Percentiles rank a stretch among this genome's conserved stretches.
These are phyloP conservation scores for Sesia apiformis DNA, from an alignment of 2,888 invertebrate genomes.

Conservation along the genomic window DNA sequence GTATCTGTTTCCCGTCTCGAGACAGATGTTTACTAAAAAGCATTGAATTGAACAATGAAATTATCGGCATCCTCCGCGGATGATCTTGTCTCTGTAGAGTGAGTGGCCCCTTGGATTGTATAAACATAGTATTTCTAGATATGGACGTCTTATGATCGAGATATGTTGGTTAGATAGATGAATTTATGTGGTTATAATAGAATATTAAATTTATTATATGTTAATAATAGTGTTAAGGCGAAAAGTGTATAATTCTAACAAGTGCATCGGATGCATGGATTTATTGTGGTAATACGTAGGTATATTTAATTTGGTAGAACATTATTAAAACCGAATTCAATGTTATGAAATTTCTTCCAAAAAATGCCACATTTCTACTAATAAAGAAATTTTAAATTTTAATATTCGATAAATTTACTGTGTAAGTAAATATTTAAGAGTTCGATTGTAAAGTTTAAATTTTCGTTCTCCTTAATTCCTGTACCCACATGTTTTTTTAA, in stretches of 20 bases:
- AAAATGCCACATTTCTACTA: constrained; percentile 57
- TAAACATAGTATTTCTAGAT: too few relatives aligned
- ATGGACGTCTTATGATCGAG: neutral
- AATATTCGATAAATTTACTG: constrained; percentile 26
- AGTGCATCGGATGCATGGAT: constrained; percentile 51
- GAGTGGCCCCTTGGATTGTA: too few relatives aligned
- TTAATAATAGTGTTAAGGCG: constrained; percentile 29
- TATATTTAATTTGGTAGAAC: constrained; percentile 29
- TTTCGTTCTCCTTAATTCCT: neutral
- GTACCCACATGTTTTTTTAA: constrained; percentile 42
- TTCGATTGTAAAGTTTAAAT: constrained; percentile 4
- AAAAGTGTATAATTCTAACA: constrained; percentile 3
- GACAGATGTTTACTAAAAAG: too few relatives aligned
- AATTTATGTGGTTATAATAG: constrained; percentile 57
- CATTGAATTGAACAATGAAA: neutral
- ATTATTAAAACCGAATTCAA: constrained; percentile 50
- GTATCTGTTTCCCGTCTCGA: too few relatives aligned
- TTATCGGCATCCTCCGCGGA: neutral
- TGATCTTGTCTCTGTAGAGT: too few relatives aligned
- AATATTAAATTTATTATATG: constrained; percentile 36
- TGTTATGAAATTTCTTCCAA: constrained; percentile 61
- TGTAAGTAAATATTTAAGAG: constrained; percentile 23
- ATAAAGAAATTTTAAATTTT: neutral
- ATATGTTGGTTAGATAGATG: constrained; percentile 27
- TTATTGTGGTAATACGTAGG: constrained; percentile 21